A percentile compares a stretch with the other conserved stretches of the same genome.
phyloP scores from a whole-genome alignment of 2,113 vertebrate species.

The Cranoglanis bouderius region DNA sequence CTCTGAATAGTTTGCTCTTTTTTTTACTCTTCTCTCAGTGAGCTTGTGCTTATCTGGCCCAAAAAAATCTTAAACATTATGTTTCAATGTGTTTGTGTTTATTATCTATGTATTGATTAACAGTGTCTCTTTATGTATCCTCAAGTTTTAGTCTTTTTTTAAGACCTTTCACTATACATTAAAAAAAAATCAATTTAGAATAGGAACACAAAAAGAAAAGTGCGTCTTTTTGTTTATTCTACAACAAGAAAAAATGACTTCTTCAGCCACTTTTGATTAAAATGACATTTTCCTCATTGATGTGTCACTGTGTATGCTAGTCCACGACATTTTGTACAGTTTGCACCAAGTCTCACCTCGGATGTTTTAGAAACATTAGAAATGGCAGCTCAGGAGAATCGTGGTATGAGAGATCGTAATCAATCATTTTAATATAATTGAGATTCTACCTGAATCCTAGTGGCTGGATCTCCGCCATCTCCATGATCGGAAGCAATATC shows the following conservation, averaged over 20 bases:
- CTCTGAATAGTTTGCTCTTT: neutral
- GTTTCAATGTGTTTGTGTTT: too few species aligned
- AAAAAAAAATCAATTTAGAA: neutral
- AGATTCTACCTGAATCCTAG: conserved; percentile 65
- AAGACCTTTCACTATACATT: neutral
- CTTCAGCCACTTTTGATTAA: too few species aligned
- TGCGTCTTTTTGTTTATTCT: too few species aligned
- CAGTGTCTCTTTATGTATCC: neutral
- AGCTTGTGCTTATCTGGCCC: neutral
- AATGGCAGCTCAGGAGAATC: neutral
- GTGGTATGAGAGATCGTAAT: neutral
- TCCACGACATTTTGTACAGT: too few species aligned
- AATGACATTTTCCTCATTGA: too few species aligned
- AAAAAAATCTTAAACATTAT: neutral
- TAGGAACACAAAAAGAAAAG: too few species aligned
- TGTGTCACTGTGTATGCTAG: too few species aligned
- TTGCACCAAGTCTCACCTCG: too few species aligned
- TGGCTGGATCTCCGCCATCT: conserved; percentile 89
- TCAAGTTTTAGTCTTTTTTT: neutral
- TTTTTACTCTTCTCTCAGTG: conserved; percentile 18
- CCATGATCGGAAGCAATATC: conserved; percentile 62
- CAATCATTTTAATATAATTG: neutral
- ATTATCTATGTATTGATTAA: neutral
- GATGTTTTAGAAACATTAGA: too few species aligned
- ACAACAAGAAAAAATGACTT: too few species aligned